phyloP scores from a whole-genome alignment of 1,140 invertebrate species.

The Oryzaephilus surinamensis region DNA sequence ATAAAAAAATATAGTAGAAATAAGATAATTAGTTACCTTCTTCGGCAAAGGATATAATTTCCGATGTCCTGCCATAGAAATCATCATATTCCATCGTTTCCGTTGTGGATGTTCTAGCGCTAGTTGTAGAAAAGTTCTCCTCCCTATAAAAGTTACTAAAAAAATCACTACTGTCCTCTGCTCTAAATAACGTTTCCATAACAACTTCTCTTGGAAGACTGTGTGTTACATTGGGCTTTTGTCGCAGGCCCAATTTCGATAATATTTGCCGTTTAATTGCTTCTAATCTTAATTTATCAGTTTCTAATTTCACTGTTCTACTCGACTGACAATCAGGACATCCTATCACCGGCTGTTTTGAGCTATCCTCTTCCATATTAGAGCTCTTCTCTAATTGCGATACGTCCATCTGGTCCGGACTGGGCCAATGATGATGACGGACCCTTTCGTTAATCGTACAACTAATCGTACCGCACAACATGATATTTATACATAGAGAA shows the following conservation, averaged over 20 bases:
- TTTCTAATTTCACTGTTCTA: constrained; percentile 30
- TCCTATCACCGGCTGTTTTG: constrained; percentile 16
- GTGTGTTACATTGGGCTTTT: constrained; percentile 58
- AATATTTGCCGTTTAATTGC: constrained; percentile 69
- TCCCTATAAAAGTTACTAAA: constrained; percentile 23
- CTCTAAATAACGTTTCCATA: constrained; percentile 55
- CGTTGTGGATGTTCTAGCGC: constrained; percentile 22
- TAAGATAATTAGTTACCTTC: constrained; percentile 67
- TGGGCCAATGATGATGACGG: too few species aligned
- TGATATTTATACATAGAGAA: too few species aligned
- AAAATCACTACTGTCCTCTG: constrained; percentile 38
- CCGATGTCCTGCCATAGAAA: constrained; percentile 66
- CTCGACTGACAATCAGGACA: constrained; percentile 33
- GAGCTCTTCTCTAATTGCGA: constrained; percentile 13
- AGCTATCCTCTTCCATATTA: constrained; percentile 13
- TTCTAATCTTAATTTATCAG: constrained; percentile 54
- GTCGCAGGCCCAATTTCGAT: constrained; percentile 56
- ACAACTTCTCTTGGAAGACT: constrained; percentile 55
- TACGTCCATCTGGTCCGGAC: constrained; percentile 22
- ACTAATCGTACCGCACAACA: too few species aligned
- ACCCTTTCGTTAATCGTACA: too few species aligned
- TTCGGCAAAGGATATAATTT: constrained; percentile 74
- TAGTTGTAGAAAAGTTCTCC: constrained; percentile 28
- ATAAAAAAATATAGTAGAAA: too few species aligned
- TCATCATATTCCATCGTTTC: constrained; percentile 48